Evolutionary conservation across 2,888 invertebrate genomes (phyloP).

Genomic region (Scaptomyza cyrtandrae): DNA sequence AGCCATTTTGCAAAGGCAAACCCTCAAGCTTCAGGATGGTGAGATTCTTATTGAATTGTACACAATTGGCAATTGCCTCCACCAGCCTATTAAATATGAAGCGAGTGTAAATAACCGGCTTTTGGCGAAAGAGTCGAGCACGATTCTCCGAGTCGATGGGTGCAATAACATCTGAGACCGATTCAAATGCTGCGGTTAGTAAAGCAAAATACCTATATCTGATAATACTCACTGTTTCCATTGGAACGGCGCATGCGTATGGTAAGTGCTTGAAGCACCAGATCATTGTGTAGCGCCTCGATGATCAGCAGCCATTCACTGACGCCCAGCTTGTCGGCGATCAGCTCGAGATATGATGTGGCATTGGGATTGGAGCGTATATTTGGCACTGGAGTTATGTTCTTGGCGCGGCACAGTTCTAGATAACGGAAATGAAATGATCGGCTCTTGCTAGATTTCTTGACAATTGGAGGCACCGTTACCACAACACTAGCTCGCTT

Average conservation of each 20-base stretch:
- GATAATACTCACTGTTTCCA: constrained; percentile 69
- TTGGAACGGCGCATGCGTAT: constrained; percentile 87
- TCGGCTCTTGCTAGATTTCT: constrained; percentile 81
- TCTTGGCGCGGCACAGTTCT: constrained; percentile 83
- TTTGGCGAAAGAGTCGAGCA: constrained; percentile 87
- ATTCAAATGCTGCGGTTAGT: background rate
- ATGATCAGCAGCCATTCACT: constrained; percentile 91
- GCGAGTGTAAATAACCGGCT: constrained; percentile 89
- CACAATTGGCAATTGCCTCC: constrained; percentile 87
- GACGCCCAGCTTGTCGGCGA: constrained; percentile 90
- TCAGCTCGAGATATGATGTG: constrained; percentile 88
- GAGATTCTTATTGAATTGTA: constrained; percentile 87
- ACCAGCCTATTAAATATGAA: constrained; percentile 89
- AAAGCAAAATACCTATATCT: accelerated
- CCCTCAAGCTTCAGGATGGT: constrained; percentile 89
- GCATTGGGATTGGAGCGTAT: constrained; percentile 83
- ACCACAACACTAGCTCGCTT: constrained; percentile 46
- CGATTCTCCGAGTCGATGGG: constrained; percentile 86
- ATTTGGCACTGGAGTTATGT: constrained; percentile 77
- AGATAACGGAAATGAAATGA: constrained; percentile 84
- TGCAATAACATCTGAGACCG: constrained; percentile 63
- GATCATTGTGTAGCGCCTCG: constrained; percentile 89
- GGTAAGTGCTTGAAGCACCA: constrained; percentile 88
- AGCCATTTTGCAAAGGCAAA: constrained; percentile 88
- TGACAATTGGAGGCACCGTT: constrained; percentile 60